Percentiles rank a stretch among this genome's conserved stretches.
Evolutionary conservation across 1,140 invertebrate species (phyloP).

Genomic region (Temnothorax curvispinosus): DNA sequence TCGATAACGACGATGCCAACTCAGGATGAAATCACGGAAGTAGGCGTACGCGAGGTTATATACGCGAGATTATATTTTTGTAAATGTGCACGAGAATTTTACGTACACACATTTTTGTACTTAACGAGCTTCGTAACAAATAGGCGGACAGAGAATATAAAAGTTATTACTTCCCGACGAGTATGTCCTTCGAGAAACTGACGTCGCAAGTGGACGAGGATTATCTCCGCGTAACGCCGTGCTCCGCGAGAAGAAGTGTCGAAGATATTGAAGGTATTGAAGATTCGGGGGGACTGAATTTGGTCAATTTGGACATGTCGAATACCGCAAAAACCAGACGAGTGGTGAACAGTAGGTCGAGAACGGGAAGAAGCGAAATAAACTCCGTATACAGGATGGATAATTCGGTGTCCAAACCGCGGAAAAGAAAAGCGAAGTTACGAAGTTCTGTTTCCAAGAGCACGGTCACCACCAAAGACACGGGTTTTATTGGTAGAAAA

Average conservation of each 20-base stretch:
- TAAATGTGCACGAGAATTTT: not conserved
- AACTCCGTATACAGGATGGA: constrained; percentile 41
- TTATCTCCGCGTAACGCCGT: not conserved
- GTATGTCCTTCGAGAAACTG: constrained; percentile 28
- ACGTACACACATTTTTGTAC: not conserved
- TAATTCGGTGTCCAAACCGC: constrained; percentile 57
- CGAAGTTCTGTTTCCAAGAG: constrained; percentile 75
- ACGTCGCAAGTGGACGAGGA: not conserved
- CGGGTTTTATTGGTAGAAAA: constrained; percentile 62
- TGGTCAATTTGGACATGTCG: not conserved
- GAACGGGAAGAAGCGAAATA: constrained; percentile 49
- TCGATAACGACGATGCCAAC: not conserved
- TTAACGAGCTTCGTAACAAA: constrained; percentile 13
- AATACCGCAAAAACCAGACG: not conserved
- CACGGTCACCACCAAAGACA: constrained; percentile 75
- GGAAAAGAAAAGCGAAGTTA: constrained; percentile 70
- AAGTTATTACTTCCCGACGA: constrained; percentile 13
- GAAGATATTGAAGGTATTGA: not conserved
- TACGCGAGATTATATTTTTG: not conserved
- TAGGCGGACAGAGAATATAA: constrained; percentile 3
- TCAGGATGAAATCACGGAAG: constrained; percentile 6
- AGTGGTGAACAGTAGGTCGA: constrained; percentile 41
- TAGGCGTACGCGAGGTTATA: not conserved
- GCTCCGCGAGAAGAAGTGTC: not conserved
- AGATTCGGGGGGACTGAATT: constrained; percentile 31